Evolutionary conservation across 1,140 invertebrate genomes (phyloP).

Genomic region (Holotrichia oblita): DNA sequence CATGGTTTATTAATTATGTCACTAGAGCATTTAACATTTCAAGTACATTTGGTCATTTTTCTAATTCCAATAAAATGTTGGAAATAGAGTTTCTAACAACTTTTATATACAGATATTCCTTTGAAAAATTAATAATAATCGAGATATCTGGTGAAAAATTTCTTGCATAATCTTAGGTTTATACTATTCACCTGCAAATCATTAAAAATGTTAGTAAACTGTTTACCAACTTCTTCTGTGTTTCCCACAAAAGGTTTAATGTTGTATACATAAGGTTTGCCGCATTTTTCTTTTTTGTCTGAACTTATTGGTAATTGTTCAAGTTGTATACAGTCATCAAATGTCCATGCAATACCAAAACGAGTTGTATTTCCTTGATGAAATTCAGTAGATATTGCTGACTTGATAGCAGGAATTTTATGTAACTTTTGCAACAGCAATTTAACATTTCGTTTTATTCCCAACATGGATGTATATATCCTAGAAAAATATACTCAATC

Average conservation of each 20-base stretch:
- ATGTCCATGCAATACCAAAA: constrained; percentile 81
- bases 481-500: constrained; percentile 54
- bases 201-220: constrained; percentile 58
- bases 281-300: constrained; percentile 59
- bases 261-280: constrained; percentile 54
- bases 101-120: no score
- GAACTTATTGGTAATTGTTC: constrained; percentile 50
- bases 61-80: no score
- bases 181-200: constrained; percentile 63
- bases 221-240: constrained; percentile 56
- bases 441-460: constrained; percentile 82
- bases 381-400: constrained; percentile 83
- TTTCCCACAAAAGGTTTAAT: constrained; percentile 61
- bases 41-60: no score
- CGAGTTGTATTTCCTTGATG: constrained; percentile 92
- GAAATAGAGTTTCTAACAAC: no score
- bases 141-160: no score
- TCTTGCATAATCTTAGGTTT: no score
- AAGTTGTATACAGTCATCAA: constrained; percentile 54
- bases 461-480: constrained; percentile 92
- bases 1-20: no score
- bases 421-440: constrained; percentile 71
- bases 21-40: no score
- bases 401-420: constrained; percentile 64
- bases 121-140: no score